A percentile compares a stretch with the other conserved stretches of the same genome.
These are phyloP conservation scores for Gallirallus australis DNA, from an alignment of 2,797 vertebrate species.

Conservation along the genomic window DNA sequence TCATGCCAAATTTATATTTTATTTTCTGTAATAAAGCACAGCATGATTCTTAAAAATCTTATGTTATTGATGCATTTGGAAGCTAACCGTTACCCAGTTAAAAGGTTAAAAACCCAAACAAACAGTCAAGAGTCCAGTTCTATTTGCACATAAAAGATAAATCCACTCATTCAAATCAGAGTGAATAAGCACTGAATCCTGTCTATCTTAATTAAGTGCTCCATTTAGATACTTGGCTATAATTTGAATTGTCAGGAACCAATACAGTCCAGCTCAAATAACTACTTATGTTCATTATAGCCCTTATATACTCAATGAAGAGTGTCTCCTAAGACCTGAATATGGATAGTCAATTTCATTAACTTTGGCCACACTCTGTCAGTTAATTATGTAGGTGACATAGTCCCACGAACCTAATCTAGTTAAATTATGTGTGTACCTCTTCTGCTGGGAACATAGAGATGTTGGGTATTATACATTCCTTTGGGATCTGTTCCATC, in stretches of 20 bases:
- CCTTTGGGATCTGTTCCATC: neutral
- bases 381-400: accelerated
- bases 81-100: neutral
- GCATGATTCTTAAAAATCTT: neutral
- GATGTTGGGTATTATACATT: neutral
- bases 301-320: neutral
- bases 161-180: neutral
- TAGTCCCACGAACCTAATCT: neutral
- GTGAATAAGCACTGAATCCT: neutral
- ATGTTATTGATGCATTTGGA: neutral
- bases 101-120: neutral
- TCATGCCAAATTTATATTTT: neutral
- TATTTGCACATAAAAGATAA: neutral
- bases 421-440: neutral
- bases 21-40: neutral
- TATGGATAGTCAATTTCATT: neutral
- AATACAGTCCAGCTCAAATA: neutral
- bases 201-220: neutral
- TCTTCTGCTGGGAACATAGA: neutral
- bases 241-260: neutral
- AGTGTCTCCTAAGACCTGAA: neutral
- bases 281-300: neutral
- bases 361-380: neutral
- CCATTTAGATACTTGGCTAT: neutral
- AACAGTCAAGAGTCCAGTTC: neutral